Evolutionary conservation across 2,797 vertebrate species (phyloP), one percentile per base, ranked within the genome.

Genomic region (Orientallactaga sibirica): DNA sequence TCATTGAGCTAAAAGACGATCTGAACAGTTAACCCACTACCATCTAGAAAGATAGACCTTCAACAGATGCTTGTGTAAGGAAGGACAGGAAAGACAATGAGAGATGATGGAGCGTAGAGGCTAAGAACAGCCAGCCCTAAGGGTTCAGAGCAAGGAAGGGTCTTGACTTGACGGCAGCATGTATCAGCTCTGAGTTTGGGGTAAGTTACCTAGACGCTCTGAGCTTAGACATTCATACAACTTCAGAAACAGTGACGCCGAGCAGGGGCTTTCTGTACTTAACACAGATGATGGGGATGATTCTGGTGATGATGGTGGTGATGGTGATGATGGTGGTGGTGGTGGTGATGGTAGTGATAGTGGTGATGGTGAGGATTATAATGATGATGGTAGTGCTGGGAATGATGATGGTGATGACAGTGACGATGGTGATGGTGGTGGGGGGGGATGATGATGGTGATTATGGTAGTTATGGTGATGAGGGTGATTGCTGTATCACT

Each of bases 1-100:
- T 83, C 76, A 84, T 2, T 88, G 73, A 94, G 16, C 55, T 84
- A 22, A 94, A 95, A 86, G n/a, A 91, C 27, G 94, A 90, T 24
- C 55, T 83, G 25, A 90, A 74, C 88, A 77, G 94, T 92, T 93
- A 94, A 93, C 58, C 75, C 88, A 85, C 80, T 18, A 18, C 22
- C 55, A 68, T 41, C 55, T 89, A 52, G 19, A 37, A 84, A 3
- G 11, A 91, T 82, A 93, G 14, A 73, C 25, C 48, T 81, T 90
- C 81, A 90, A 61, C 11, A 82, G 18, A 33, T 83, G 7, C 94
- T 85, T 64, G 62, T 91, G 61, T 18, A 64, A 75, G 27, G 62
- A 95, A 67, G 43, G n/a, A 2, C 29, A 41, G 29, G 58, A 76
- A 67, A 93, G 70, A 80, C 8, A 90, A 58, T 55, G 29, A 82